Evolutionary conservation across 2,797 vertebrate genomes (phyloP), one percentile per base, ranked within the genome.

Genomic region (Siniperca scherzeri): DNA sequence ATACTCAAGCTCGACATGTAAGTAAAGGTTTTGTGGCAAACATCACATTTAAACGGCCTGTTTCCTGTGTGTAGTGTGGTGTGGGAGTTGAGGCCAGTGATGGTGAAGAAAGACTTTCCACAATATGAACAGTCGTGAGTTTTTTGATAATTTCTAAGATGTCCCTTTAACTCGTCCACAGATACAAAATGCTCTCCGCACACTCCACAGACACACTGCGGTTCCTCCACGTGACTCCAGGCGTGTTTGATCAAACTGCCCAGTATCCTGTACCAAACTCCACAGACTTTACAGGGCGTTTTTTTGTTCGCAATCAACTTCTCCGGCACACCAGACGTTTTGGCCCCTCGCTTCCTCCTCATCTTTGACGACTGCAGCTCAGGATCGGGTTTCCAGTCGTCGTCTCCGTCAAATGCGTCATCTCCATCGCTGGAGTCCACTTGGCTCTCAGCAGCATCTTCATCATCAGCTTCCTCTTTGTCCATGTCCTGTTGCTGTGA

Each of bases 231-330:
- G 65, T 92, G 91, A 0, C 46, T 79, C 89, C 85, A 90, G 61
- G 85, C 77, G 25, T 92, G 91, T 78, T 78, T 85, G 83, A 87
- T 73, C 21, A 91, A 0, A 13, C 78, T 72, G 50, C 75, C 81
- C 8, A 3, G 48, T 0, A 68, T 3, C 9, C 38, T 13, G 88
- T 89, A 88, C 75, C 33, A 48, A 0, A 70, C 25, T 0, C 87
- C 83, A 6, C 91, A 92, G 3, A 92, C 88, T 3, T 30, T 64
- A 36, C 89, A 92, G 0, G 70, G 7, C 1, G 5, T 52, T 5
- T 80, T 87, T 0, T 60, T 33, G 2, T 22, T 25, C 19, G 17
- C n/a, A 0, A n/a, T 7, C 50, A n/a, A 0, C 65, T 2, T 6
- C 56, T 7, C 52, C 30, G 40, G 22, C 40, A 14, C 1, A 1